Evolutionary conservation across 2,888 invertebrate species (phyloP).

Genomic region (Xanthia icteritia): DNA sequence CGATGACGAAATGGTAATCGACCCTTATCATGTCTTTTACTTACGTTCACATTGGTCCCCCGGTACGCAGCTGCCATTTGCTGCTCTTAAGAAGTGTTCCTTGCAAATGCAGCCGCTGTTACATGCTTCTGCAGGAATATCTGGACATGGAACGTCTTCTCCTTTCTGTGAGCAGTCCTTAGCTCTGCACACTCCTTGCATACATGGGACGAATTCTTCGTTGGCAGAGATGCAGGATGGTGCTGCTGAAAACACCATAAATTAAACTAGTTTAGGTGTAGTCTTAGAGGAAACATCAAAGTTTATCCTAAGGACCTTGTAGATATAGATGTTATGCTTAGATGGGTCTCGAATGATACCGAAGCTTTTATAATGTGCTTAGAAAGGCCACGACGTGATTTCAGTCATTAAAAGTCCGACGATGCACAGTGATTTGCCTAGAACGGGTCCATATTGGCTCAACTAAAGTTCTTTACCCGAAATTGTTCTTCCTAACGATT

Average conservation of each 20-base stretch:
- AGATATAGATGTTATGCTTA: neutral
- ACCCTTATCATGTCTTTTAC: neutral
- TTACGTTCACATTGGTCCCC: slow-evolving; percentile 51
- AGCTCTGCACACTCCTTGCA: slow-evolving; percentile 59
- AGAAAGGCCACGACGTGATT: neutral
- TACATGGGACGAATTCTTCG: slow-evolving; percentile 46
- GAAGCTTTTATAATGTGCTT: neutral
- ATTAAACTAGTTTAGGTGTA: neutral
- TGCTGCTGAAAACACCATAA: neutral
- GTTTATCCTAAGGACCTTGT: neutral
- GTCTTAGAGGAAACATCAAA: neutral
- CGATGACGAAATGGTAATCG: neutral
- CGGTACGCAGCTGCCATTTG: slow-evolving; percentile 41
- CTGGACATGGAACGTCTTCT: slow-evolving; percentile 48
- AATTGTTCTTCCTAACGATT: too few relatives aligned
- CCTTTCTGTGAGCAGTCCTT: slow-evolving; percentile 46
- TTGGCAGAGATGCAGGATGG: slow-evolving; percentile 28
- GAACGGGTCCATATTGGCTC: too few relatives aligned
- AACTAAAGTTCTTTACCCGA: too few relatives aligned
- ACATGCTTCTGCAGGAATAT: slow-evolving; percentile 28
- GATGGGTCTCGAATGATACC: neutral
- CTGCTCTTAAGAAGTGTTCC: slow-evolving; percentile 42
- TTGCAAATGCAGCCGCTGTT: slow-evolving; percentile 55
- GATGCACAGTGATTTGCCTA: too few relatives aligned
- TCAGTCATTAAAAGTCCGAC: neutral